Percentiles rank a stretch among this genome's conserved stretches.
phyloP scores from a whole-genome alignment of 2,888 invertebrate species.

The Ennomos fuscantarius region DNA sequence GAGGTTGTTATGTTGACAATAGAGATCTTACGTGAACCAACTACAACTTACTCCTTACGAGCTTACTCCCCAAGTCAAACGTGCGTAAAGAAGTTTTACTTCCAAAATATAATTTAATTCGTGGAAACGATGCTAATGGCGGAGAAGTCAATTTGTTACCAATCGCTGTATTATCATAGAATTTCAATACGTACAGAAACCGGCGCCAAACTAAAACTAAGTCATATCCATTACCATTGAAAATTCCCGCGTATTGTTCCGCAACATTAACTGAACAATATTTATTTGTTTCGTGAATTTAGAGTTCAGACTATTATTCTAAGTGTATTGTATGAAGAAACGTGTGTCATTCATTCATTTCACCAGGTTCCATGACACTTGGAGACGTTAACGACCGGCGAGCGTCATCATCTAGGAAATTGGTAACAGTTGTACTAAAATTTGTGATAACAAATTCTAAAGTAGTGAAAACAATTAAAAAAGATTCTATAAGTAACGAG shows the following conservation, averaged over 20 bases:
- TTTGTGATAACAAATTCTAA: slow-evolving; percentile 13
- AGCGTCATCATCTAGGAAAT: slow-evolving; percentile 21
- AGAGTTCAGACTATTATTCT: slow-evolving; percentile 17
- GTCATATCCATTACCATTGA: slow-evolving; percentile 5
- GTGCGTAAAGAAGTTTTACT: too few relatives aligned
- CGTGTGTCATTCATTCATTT: slow-evolving; percentile 20
- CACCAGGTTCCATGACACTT: slow-evolving; percentile 27
- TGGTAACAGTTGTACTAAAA: slow-evolving; percentile 16
- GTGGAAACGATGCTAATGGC: too few relatives aligned
- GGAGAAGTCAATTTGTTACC: too few relatives aligned
- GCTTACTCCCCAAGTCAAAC: too few relatives aligned
- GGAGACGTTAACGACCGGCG: slow-evolving; percentile 17
- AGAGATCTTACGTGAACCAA: too few relatives aligned
- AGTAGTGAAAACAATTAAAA: neutral
- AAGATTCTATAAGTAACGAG: too few relatives aligned
- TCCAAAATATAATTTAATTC: too few relatives aligned
- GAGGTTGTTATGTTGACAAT: too few relatives aligned
- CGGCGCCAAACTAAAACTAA: slow-evolving; percentile 1
- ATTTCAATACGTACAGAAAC: neutral
- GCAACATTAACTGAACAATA: slow-evolving; percentile 4
- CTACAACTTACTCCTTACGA: too few relatives aligned
- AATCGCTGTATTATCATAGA: too few relatives aligned
- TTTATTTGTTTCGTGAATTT: slow-evolving; percentile 15
- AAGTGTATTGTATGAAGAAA: slow-evolving; percentile 4
- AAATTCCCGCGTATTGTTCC: slow-evolving; percentile 10